Percentiles rank a stretch among this genome's conserved stretches.
These are phyloP conservation scores for Parapristionchus giblindavisi DNA, from an alignment of 2,888 invertebrate genomes.

Conservation along the genomic window DNA sequence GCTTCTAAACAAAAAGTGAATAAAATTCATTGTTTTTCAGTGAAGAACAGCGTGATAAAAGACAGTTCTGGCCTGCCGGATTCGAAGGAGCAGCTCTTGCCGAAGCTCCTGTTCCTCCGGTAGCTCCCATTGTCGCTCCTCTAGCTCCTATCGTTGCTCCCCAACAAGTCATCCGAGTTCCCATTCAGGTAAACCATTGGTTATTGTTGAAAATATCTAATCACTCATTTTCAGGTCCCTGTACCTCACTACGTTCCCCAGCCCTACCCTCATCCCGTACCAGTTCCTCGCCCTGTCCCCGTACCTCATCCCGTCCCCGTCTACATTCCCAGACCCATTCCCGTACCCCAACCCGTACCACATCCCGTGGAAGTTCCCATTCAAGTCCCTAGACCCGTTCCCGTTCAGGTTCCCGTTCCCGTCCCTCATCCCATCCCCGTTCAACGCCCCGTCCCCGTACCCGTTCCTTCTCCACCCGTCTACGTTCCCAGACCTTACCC, in stretches of 20 bases:
- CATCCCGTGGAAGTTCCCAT: conserved; percentile 3
- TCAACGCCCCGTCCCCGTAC: not conserved
- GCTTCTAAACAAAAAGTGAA: not conserved
- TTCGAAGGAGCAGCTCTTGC: conserved; percentile 26
- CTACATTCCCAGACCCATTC: conserved; percentile 18
- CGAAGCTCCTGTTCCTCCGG: conserved; percentile 14
- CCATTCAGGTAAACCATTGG: conserved; percentile 14
- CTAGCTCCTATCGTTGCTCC: conserved; percentile 8
- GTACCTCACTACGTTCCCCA: conserved; percentile 29
- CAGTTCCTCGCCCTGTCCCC: conserved; percentile 17
- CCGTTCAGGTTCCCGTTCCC: conserved; percentile 22
- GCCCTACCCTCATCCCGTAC: conserved; percentile 18
- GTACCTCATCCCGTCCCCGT: conserved; percentile 16
- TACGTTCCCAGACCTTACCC: conserved; percentile 11
- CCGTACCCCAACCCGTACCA: conserved; percentile 23
- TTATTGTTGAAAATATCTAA: no score
- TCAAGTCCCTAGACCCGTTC: conserved; percentile 24
- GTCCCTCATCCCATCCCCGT: conserved; percentile 1
- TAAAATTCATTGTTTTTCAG: not conserved
- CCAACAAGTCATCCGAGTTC: conserved; percentile 24
- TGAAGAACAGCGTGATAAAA: conserved; percentile 14
- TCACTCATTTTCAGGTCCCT: conserved; percentile 28
- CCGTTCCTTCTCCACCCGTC: conserved; percentile 23
- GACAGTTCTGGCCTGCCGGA: conserved; percentile 4
- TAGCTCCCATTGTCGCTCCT: conserved; percentile 13